Base-by-base conservation (phyloP, 2,113 vertebrate genomes). In the Malurus cyaneus region DNA sequence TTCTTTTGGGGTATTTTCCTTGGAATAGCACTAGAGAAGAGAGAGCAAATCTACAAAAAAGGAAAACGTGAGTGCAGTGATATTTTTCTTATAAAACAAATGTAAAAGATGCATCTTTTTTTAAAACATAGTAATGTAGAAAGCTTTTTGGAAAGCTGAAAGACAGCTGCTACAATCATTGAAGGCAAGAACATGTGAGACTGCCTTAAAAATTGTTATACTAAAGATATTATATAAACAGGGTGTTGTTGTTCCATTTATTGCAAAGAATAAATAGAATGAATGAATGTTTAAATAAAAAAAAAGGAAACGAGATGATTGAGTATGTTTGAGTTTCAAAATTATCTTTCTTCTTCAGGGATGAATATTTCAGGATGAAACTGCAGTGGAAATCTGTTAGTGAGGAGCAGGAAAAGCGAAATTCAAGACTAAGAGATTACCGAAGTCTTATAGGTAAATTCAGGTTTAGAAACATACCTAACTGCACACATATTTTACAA, bases 341-440 rank as follows among this genome's bases (percentile, higher is more conserved):
- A 87, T 96, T n/a, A 10, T 71, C 4, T 71, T 50, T 86, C 86
- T 90, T 96, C 29, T 97, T 46, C 83, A 99, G 99, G 26, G 99
- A 99, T 31, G 99, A 99, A 73, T 99, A 99, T 98, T 99, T 99
- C 97, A 98, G 98, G 96, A 99, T 99, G 99, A 99, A 99, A 96
- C 98, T 99, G 41, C 99, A 99, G 97, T 99, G 99, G 99, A 99
- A 99, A 74, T 99, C 99, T 7, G 97, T 99, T 67, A 99, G 99
- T 3, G 98, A 99, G 93, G 99, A 99, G 66, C 99, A 99, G 95
- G 99, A 99, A 97, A 99, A 98, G 92, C 98, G 99, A 92, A 99
- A 99, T 97, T 99, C 98, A 67, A 98, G 98, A 82, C 96, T 99
- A 90, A 98, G 99, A 96, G 99, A 99, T 96, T 99, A 99, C 94